Evolutionary conservation across 2,113 vertebrate species (phyloP), one percentile per base, ranked within the genome.

Genomic region (Laterallus jamaicensis): DNA sequence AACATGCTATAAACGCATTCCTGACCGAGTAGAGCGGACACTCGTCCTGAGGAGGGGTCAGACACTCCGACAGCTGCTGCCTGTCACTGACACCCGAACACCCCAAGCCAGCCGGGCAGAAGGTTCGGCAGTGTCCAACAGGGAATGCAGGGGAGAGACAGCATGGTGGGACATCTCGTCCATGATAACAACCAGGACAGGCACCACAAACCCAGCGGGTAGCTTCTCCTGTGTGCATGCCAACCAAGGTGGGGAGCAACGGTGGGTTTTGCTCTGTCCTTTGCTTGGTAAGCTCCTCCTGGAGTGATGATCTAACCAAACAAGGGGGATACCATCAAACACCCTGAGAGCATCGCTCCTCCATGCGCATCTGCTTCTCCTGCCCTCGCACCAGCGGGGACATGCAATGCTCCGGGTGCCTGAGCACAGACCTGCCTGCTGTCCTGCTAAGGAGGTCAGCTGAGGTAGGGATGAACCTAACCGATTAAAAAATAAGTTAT

Each of bases 261-360:
- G 50, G n/a, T 11, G 52, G 26, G 54, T 29, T 73, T 80, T 60
- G 50, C 58, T 35, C 39, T 6, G 8, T 35, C 37, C 59, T 54
- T n/a, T 0, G 0, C 49, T 47, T 9, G 37, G 31, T 14, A 10
- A 22, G 35, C n/a, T 63, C 21, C 29, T 42, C 35, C 70, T 21
- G 60, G 44, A 66, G n/a, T 2, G 0, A 32, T 2, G 14, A 58
- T 44, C 52, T 42, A 9, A 32, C 39, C 0, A 0, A 39, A 44
- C 0, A 0, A 32, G 1, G 1, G 50, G 54, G 37, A 3, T 6
- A 29, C 8, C 9, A 3, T 2, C 39, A 6, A 29, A 32, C 24
- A 4, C 0, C 0, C 26, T 1, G 2, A 11, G 24, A 74, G 5
- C 11, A 2, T 10, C 0, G 1, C 56, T n/a, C 13, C 35, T 4